These are phyloP conservation scores for Anodontia alba DNA, from an alignment of 2,888 invertebrate genomes.

Conservation along the genomic window DNA sequence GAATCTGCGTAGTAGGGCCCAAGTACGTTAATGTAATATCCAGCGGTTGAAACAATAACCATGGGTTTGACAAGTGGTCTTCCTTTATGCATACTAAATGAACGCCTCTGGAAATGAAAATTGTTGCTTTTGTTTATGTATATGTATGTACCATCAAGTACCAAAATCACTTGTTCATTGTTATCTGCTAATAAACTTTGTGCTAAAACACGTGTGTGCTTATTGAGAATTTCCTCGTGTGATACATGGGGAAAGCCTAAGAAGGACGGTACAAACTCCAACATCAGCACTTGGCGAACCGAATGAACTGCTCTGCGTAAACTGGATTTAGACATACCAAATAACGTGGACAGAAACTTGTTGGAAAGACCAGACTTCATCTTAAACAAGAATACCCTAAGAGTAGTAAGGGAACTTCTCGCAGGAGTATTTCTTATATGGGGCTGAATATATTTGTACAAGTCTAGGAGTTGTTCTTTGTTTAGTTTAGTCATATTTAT, in stretches of 20 bases:
- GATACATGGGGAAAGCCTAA: conserved; percentile 35
- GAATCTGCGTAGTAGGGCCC: conserved; percentile 47
- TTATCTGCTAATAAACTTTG: conserved; percentile 33
- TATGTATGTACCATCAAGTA: conserved; percentile 59
- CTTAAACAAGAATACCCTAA: conserved; percentile 50
- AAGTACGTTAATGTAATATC: conserved; percentile 43
- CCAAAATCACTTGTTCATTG: conserved; percentile 36
- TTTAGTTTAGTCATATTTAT: conserved; percentile 26
- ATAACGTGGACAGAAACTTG: conserved; percentile 42
- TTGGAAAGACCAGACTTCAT: conserved; percentile 46
- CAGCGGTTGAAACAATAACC: conserved; percentile 32
- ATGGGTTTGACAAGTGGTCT: too few relatives aligned
- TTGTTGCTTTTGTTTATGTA: conserved; percentile 53
- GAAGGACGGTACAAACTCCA: conserved; percentile 32
- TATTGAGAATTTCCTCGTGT: conserved; percentile 33
- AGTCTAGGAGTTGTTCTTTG: conserved; percentile 32
- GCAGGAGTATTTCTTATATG: conserved; percentile 37
- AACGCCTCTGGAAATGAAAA: conserved; percentile 46
- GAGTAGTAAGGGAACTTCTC: conserved; percentile 27
- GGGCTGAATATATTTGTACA: conserved; percentile 14
- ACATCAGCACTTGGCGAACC: conserved; percentile 36
- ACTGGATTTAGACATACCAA: conserved; percentile 42
- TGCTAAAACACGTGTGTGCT: conserved; percentile 49
- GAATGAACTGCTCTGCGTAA: conserved; percentile 39
- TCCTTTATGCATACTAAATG: conserved; percentile 50